Evolutionary conservation across 2,797 vertebrate genomes (phyloP), one percentile per base, ranked within the genome.

Genomic region (Sebastes steindachneri): DNA sequence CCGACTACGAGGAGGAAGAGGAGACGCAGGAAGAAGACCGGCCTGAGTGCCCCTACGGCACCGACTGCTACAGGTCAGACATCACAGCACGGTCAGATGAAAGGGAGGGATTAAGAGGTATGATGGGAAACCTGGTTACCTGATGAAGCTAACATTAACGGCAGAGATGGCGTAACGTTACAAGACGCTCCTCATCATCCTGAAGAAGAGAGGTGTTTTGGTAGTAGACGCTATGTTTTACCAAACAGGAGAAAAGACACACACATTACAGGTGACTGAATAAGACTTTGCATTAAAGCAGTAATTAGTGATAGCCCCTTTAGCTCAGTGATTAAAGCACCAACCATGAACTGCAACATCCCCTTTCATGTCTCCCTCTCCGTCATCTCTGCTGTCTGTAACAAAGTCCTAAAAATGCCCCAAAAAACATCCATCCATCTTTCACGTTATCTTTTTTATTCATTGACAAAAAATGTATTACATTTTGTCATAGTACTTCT

Each of bases 41-140:
- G 6, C 95, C 95, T 0, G 94, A 96, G 80, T 96, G 96, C 66
- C 95, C 95, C 0, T 96, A 95, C 2, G 95, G 96, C 35, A 90
- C 91, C 1, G 89, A 92, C 86, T 96, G 96, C 86, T 96, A 96
- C 91, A 95, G 95, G 96, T 96, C 59, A 69, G 80, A 23, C 3
- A 35, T 26, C 8, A 28, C 28, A 21, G 55, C 23, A 5, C 5
- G 0, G 3, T 3, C 21, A 9, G 21, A 11, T 35, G 23, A 66
- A 41, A 51, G 25, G 21, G 7, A 28, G 33, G 2, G 25, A 4
- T 5, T 5, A 4, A 10, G 58, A n/a, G 51, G 66, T 5, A 25
- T 29, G 53, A 69, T 69, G 11, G 58, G 45, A 37, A 54, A 9
- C 2, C 0, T 69, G 41, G 26, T 1, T 0, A 35, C 23, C 31